Conservation (phyloP, 2,113 vertebrate genomes). For the Fulica atra region DNA sequence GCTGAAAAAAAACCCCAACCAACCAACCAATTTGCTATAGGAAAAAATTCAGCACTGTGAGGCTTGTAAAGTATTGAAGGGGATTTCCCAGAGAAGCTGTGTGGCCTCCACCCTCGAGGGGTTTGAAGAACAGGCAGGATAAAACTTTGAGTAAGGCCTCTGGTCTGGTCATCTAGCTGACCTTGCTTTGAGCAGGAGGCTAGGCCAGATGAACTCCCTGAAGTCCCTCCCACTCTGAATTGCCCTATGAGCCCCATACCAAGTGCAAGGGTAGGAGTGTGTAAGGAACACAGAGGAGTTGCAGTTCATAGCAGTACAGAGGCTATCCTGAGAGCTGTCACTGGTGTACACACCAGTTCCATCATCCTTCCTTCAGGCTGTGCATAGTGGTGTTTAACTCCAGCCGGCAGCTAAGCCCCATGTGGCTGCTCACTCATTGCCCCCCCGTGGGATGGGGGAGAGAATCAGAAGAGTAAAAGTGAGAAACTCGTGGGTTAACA, state of each 20-base stretch:
- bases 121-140: not conserved
- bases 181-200: not conserved
- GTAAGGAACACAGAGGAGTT: accelerated
- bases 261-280: not conserved
- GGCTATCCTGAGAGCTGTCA: not conserved
- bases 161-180: not conserved
- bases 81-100: not conserved
- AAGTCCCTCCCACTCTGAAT: not conserved
- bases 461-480: too few relatives aligned
- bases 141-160: not conserved
- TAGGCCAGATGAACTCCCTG: not conserved
- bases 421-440: too few relatives aligned
- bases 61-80: not conserved
- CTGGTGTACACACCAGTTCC: not conserved
- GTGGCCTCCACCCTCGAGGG: not conserved
- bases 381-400: too few relatives aligned
- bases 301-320: not conserved
- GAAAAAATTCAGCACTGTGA: not conserved
- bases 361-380: not conserved
- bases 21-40: not conserved
- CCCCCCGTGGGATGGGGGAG: too few relatives aligned
- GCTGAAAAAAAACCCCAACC: not conserved
- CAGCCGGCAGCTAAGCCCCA: too few relatives aligned
- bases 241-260: not conserved
- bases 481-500: too few relatives aligned